Base-by-base conservation (phyloP, 2,113 vertebrate genomes). In the Formicarius rufipectus region DNA sequence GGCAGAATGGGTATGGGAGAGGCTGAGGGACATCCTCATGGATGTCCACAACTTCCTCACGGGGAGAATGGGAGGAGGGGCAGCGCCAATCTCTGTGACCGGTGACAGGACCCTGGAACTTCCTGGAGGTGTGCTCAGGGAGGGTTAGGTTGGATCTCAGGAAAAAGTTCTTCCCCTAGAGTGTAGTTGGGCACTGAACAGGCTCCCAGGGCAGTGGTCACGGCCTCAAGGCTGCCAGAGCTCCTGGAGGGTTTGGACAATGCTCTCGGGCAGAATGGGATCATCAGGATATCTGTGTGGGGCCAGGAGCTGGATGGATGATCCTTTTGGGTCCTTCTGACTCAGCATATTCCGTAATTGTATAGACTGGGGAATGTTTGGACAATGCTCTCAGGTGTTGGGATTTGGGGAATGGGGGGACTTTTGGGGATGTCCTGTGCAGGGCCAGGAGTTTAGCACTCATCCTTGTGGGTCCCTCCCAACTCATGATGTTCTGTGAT, bases 1-100 rank as follows among this genome's bases (percentile, higher is more conserved):
- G 98, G 79, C 98, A 98, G 62, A 96, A 98, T 4, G 98, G 99
- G 99, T 99, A 95, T 7, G 6, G 7, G 18, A 15, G 3, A 8
- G 52, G 37, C 18, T 8, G n/a, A 52, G n/a, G 22, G n/a, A n/a
- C 11, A 37, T 23, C n/a, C 58, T 59, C n/a, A 37, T 52, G 50
- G 14, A 24, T 28, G 50, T 58, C 55, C 21, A 23, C 21, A n/a
- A n/a, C 55, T n/a, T n/a, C 12, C 55, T n/a, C 19, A n/a, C 33
- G 35, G 20, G 47, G 49, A 25, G 24, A 50, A 23, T 39, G 47
- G 47, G 20, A 60, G 60, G n/a, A 14, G 71, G n/a, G 40, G 12
- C 40, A 21, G 23, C 56, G 35, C n/a, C n/a, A 2, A 35, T n/a
- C 56, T 59, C n/a, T 59, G n/a, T 16, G 58, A 59, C 14, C 23